These are phyloP conservation scores for Azemiops feae DNA, from an alignment of 2,113 vertebrate genomes.

Conservation along the genomic window DNA sequence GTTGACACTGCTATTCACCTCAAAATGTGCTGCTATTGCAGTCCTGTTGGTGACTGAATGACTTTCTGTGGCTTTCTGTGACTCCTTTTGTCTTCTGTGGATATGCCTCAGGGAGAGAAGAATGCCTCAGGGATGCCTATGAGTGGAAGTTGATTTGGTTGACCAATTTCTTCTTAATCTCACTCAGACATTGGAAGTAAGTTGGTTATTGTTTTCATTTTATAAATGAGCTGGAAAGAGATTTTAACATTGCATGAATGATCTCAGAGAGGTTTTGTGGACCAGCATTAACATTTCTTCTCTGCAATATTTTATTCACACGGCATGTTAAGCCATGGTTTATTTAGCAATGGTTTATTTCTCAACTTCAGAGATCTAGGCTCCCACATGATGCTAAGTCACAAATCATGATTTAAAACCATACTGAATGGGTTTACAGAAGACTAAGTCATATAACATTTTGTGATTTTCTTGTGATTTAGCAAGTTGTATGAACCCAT, in stretches of 20 bases:
- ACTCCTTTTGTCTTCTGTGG: neutral
- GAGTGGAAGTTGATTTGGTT: neutral
- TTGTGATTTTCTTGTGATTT: neutral
- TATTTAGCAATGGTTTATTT: neutral
- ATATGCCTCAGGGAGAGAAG: neutral
- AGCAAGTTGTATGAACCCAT: neutral
- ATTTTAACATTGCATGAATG: neutral
- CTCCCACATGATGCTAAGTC: neutral
- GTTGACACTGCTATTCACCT: neutral
- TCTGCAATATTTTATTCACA: neutral
- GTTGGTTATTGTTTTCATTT: neutral
- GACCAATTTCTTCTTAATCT: neutral
- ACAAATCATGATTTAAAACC: neutral
- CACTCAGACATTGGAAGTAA: neutral
- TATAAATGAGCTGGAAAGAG: neutral
- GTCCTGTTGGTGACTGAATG: neutral
- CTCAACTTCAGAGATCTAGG: neutral
- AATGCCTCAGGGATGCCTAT: neutral
- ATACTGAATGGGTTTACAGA: neutral
- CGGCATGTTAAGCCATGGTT: neutral
- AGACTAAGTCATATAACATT: neutral
- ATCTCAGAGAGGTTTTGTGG: neutral
- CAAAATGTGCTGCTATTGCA: neutral
- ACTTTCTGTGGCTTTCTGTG: neutral
- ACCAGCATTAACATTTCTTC: neutral